A percentile compares a stretch with the other conserved stretches of the same genome.
Conservation (phyloP, 2,888 invertebrate genomes). For the Rhimphoctona megacephalus region DNA sequence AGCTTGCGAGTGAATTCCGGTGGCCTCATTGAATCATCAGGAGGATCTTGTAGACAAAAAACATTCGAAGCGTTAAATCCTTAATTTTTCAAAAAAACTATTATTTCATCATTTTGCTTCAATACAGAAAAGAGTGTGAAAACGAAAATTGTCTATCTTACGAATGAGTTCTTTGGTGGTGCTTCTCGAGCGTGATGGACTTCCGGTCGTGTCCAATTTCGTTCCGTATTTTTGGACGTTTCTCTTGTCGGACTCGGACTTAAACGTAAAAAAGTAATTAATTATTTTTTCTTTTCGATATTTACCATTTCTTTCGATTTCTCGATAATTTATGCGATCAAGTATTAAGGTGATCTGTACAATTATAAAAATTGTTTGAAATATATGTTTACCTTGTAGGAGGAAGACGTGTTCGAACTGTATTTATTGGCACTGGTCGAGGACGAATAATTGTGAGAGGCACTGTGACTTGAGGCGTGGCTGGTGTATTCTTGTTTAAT, state of each 20-base stretch:
- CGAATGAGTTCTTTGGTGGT: conserved; percentile 95
- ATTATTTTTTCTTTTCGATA: neutral
- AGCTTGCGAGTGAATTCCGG: conserved; percentile 94
- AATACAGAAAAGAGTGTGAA: neutral
- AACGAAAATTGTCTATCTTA: conserved; percentile 85
- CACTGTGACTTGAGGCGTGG: conserved; percentile 84
- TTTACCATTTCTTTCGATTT: neutral
- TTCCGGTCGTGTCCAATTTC: conserved; percentile 90
- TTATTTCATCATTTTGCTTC: neutral
- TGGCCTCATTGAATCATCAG: conserved; percentile 94
- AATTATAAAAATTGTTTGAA: neutral
- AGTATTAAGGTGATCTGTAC: neutral
- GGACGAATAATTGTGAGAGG: conserved; percentile 71
- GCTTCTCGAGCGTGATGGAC: conserved; percentile 94
- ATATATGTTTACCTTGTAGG: conserved; percentile 72
- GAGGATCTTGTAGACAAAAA: conserved; percentile 87
- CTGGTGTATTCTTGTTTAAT: conserved; percentile 86
- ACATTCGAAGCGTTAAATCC: conserved; percentile 1
- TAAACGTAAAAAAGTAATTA: conserved; percentile 24
- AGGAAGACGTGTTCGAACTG: conserved; percentile 72
- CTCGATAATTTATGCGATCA: neutral
- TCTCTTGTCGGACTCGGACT: conserved; percentile 84
- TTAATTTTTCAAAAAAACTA: conserved; percentile 1
- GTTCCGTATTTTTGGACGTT: conserved; percentile 89
- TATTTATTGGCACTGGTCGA: conserved; percentile 71